Base-by-base conservation (phyloP, 2,888 invertebrate genomes). In the Cynaeus angustus region DNA sequence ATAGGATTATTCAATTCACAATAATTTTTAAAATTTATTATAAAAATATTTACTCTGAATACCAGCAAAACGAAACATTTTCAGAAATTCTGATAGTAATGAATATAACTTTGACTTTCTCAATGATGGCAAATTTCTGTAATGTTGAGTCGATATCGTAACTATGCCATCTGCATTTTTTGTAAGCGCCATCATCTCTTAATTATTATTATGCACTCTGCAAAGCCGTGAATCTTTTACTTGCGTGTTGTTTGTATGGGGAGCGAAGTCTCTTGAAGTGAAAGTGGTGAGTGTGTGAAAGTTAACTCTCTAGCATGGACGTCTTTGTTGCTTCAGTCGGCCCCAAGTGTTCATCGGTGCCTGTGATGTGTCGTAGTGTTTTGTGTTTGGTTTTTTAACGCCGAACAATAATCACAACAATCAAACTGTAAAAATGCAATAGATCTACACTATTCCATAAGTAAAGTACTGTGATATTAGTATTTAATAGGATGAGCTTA, bases 221-320 rank as follows among this genome's bases (percentile, higher is more conserved):
- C 21, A 56, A 12, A 68, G 33, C 28, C 61, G 64, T 56, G 68
- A 56, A 61, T 68, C 68, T 62, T 38, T 62, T 53, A 33, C 68
- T 68, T 68, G 68, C 68, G 64, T 67, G 67, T 62, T 70, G 62
- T 71, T 71, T 64, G 67, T 67, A 67, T 68, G 64, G 67, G 67
- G 67, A 70, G 64, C 58, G 62, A 67, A 67, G 71, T 67, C 70
- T 65, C 72, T 74, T 77, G 75, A 80, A 84, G 84, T 84, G 84
- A 84, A 84, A 84, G 84, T 84, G 84, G 82, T 82, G 81, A 82
- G 79, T 81, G 83, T 83, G 83, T 83, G 83, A 83, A 83, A 83
- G 83, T 82, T 82, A 81, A 83, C 83, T 84, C 84, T 84, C 82
- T 82, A 82, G 78, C 79, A 80, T 81, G 79, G 79, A 75, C 78